Base-by-base conservation (phyloP, 2,797 vertebrate species). In the Gambelia wislizenii region DNA sequence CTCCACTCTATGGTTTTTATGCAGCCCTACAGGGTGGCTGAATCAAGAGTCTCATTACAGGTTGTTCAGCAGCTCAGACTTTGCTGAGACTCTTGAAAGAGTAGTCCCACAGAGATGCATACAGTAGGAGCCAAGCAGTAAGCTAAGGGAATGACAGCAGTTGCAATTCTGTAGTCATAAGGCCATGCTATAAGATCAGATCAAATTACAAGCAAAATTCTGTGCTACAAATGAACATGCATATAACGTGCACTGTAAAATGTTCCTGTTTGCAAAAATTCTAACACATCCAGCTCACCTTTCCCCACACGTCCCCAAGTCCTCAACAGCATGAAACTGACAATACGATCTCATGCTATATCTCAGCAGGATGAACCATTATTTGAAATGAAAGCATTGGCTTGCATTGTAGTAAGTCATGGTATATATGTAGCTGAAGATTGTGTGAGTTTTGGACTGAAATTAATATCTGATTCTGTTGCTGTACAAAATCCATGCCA, bases 1-100 rank as follows among this genome's bases (percentile, higher is more conserved):
- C 78, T 87, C 88, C 93, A 89, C 90, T 90, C 89, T 93, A 64
- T 88, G 89, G 91, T 84, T 84, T 93, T 93, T 92, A 93, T 88
- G 85, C 6, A 56, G 76, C 91, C 81, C 92, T 94, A 87, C 86
- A 74, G 92, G 80, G 64, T 89, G 74, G 89, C 86, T 89, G 88
- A 85, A 94, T 93, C 87, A 95, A 88, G 89, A 85, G 91, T 88
- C 90, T 89, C 79, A 94, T 95, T 95, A 94, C 67, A 94, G 77
- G 84, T 90, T 92, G 86, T 94, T 95, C 89, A 89, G 88, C 42
- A 86, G 84, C 88, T 94, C 85, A 86, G 83, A 90, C 91, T 93
- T 91, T 64, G 91, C 30, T 88, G 75, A 96, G 87, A 85, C 83
- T 92, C 89, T 93, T 90, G 70, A 80, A 91, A 88, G 88, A 93